Evolutionary conservation across 2,888 invertebrate species (phyloP).

Genomic region (Carabus problematicus): DNA sequence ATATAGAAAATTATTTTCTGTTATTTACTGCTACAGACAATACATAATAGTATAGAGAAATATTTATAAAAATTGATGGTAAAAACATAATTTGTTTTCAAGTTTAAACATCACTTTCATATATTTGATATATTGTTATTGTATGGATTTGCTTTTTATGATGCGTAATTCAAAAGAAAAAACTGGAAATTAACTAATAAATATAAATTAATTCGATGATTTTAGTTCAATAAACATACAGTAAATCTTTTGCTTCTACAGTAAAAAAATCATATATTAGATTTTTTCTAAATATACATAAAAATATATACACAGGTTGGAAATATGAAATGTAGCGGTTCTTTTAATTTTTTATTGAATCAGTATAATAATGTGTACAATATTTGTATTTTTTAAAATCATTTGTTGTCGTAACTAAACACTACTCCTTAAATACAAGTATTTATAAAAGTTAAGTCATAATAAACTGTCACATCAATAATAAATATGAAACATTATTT

Average conservation of each 20-base stretch:
- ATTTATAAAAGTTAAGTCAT: conserved; percentile 36
- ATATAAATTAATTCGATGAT: background rate
- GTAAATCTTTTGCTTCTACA: too few relatives aligned
- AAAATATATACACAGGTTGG: background rate
- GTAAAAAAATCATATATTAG: too few relatives aligned
- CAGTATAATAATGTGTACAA: conserved; percentile 43
- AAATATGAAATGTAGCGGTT: background rate
- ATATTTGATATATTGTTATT: too few relatives aligned
- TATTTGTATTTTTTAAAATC: conserved; percentile 39
- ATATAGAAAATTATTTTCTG: conserved; percentile 1
- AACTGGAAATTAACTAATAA: background rate
- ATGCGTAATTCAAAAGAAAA: background rate
- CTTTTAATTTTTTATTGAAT: conserved; percentile 42
- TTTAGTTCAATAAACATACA: too few relatives aligned
- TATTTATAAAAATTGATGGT: too few relatives aligned
- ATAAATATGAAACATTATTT: background rate
- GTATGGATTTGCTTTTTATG: background rate
- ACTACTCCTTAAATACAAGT: conserved; percentile 35
- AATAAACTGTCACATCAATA: conserved; percentile 34
- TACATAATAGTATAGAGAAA: too few relatives aligned
- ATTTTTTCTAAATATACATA: too few relatives aligned
- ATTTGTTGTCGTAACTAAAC: conserved; percentile 35
- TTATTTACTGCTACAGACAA: background rate
- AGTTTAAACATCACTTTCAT: too few relatives aligned
- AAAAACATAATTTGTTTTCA: too few relatives aligned